Evolutionary conservation across 64 coral and sea anemone species (phyloP).

Genomic region (Acropora tenuis): DNA sequence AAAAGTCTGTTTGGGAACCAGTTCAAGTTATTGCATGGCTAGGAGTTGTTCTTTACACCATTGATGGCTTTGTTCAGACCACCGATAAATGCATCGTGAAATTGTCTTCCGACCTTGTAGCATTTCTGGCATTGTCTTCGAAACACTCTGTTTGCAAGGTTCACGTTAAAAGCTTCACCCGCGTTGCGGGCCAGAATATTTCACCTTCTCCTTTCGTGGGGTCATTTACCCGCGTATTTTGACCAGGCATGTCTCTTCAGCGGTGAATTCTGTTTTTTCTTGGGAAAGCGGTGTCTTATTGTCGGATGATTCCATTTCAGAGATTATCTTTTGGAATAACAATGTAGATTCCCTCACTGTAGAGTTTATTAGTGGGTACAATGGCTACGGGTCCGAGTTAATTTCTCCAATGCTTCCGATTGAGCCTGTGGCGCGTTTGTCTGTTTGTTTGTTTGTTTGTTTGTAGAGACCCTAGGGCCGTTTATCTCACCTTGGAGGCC

Average conservation of each 20-base stretch:
- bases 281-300: constrained; percentile 37
- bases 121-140: background rate
- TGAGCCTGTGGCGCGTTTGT: constrained; percentile 18
- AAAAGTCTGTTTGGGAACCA: background rate
- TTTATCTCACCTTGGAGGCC: constrained; percentile 5
- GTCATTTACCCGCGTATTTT: constrained; percentile 17
- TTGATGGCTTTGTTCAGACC: constrained; percentile 29
- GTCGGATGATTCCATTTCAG: constrained; percentile 8
- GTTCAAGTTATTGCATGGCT: constrained; percentile 45
- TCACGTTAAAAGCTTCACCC: background rate
- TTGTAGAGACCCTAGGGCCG: constrained; percentile 37
- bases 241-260: constrained; percentile 39
- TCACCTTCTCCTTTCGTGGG: constrained; percentile 48
- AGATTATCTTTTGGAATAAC: constrained; percentile 49
- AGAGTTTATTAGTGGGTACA: background rate
- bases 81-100: constrained; percentile 20
- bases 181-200: constrained; percentile 50
- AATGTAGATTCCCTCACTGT: constrained; percentile 32
- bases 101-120: background rate
- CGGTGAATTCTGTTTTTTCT: constrained; percentile 6
- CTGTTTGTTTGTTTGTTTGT: constrained; percentile 16
- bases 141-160: background rate
- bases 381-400: constrained; percentile 35
- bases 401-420: constrained; percentile 52
- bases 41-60: constrained; percentile 30